phyloP scores from a whole-genome alignment of 2,113 vertebrate genomes.

The Sinosuthora webbiana region DNA sequence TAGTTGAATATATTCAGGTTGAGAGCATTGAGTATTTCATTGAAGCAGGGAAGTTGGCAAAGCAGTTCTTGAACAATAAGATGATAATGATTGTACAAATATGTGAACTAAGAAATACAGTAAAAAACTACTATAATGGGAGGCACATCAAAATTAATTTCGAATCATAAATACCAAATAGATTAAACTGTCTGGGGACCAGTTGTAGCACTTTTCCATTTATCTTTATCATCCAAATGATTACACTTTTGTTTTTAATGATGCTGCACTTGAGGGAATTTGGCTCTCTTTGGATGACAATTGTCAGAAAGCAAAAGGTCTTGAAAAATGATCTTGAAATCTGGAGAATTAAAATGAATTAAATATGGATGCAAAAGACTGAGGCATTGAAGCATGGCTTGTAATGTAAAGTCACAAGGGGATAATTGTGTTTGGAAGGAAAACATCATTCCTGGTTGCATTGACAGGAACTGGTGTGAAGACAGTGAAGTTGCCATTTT shows the following conservation, averaged over 20 bases:
- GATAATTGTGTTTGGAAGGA: background rate
- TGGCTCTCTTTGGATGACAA: background rate
- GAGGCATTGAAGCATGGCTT: background rate
- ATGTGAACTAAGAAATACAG: background rate
- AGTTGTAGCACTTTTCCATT: background rate
- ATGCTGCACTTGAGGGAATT: background rate
- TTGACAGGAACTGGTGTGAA: background rate
- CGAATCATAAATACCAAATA: background rate
- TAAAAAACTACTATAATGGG: background rate
- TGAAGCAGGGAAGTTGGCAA: background rate
- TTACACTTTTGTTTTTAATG: conserved; percentile 29
- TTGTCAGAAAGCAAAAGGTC: background rate
- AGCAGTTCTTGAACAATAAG: background rate
- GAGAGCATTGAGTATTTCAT: background rate
- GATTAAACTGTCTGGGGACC: background rate
- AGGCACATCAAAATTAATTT: background rate
- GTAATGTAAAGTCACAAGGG: background rate
- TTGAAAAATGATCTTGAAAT: background rate
- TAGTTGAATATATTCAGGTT: background rate
- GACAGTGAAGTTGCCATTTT: background rate
- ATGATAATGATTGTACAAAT: background rate
- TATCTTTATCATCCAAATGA: background rate
- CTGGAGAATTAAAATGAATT: background rate
- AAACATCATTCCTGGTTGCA: background rate
- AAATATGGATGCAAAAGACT: background rate